Evolutionary conservation across 2,113 vertebrate species (phyloP).

Genomic region (Eublepharis macularius): DNA sequence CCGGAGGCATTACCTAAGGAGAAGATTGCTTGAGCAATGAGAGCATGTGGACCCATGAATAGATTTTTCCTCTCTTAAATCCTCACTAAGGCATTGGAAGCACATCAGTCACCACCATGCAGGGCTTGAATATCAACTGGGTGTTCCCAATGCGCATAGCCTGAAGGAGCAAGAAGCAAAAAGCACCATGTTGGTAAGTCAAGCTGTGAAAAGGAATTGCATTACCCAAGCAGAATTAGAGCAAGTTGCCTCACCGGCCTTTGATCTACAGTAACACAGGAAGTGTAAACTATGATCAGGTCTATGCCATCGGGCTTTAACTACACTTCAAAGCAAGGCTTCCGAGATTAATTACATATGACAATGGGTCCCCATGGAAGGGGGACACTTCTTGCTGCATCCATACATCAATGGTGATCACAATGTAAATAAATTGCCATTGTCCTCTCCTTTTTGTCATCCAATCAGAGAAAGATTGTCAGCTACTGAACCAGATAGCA

Average conservation of each 20-base stretch:
- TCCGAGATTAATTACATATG: slow-evolving; percentile 47
- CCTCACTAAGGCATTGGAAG: neutral
- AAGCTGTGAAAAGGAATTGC: slow-evolving; percentile 35
- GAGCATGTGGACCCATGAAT: neutral
- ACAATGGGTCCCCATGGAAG: neutral
- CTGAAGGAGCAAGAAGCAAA: slow-evolving; percentile 20
- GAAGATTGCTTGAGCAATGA: neutral
- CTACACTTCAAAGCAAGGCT: slow-evolving; percentile 60
- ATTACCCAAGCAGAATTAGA: slow-evolving; percentile 45
- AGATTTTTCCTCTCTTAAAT: neutral
- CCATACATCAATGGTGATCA: neutral
- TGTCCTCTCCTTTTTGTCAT: neutral
- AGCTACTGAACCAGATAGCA: too few relatives aligned
- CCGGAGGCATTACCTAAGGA: neutral
- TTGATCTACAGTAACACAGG: slow-evolving; percentile 59
- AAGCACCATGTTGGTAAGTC: neutral
- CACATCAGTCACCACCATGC: slow-evolving; percentile 20
- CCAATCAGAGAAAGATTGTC: neutral
- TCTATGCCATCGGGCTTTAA: slow-evolving; percentile 27
- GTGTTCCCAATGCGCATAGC: slow-evolving; percentile 1
- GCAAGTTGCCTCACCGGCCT: neutral
- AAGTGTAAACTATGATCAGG: slow-evolving; percentile 53
- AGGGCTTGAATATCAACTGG: slow-evolving; percentile 23
- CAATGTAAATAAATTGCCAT: neutral
- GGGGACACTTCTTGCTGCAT: neutral